Conservation (phyloP, 92 coral and sea anemone genomes). For the Paragorgia papillata region DNA sequence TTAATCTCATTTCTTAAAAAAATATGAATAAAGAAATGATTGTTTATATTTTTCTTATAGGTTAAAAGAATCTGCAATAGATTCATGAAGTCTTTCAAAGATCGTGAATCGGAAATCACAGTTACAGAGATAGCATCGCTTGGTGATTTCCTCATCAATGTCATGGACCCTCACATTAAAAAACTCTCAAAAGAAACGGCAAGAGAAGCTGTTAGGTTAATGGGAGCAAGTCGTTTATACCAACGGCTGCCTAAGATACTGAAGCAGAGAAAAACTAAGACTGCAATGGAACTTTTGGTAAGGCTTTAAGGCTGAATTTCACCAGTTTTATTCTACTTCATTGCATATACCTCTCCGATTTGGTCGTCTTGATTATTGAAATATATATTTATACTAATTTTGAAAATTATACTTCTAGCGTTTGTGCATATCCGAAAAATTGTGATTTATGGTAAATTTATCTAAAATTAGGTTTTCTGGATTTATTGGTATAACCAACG, state of each 20-base stretch:
- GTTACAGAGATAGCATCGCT: constrained; percentile 53
- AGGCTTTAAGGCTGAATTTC: no score
- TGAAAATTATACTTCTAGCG: no score
- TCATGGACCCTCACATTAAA: constrained; percentile 50
- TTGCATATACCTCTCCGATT: no score
- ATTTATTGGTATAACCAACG: no score
- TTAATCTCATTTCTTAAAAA: no score
- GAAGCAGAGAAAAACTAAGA: constrained; percentile 42
- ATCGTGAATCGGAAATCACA: constrained; percentile 34
- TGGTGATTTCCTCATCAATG: constrained; percentile 61
- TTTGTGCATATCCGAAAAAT: no score
- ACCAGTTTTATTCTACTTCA: no score
- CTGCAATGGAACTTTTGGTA: constrained; percentile 65
- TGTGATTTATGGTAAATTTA: no score
- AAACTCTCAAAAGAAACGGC: constrained; percentile 48
- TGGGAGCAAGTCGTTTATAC: constrained; percentile 54
- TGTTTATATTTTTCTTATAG: background rate
- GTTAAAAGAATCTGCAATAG: constrained; percentile 11
- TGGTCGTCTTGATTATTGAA: no score
- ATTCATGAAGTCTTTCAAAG: constrained; percentile 1
- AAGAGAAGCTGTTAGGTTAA: constrained; percentile 67
- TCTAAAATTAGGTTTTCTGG: no score
- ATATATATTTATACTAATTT: no score
- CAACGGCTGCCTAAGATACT: constrained; percentile 52
- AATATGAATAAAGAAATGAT: no score